These are phyloP conservation scores for Cheirogaleus major DNA, from an alignment of 2,797 vertebrate genomes.

Conservation along the genomic window DNA sequence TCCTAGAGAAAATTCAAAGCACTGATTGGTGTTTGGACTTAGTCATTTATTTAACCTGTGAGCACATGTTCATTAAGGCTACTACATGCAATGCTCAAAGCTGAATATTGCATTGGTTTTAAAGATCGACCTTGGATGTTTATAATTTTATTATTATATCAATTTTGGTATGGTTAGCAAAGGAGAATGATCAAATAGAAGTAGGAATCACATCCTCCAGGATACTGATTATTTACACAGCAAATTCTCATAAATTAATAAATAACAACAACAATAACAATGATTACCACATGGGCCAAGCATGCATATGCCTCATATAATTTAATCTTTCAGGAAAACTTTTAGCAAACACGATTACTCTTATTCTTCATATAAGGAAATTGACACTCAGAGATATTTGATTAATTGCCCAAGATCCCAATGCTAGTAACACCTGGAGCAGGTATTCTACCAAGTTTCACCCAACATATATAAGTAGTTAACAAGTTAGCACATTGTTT, in stretches of 20 bases:
- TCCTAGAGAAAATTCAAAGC: neutral
- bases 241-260: neutral
- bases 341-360: neutral
- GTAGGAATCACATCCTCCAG: neutral
- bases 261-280: neutral
- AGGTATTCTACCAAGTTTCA: neutral
- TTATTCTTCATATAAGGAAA: slow-evolving; percentile 28
- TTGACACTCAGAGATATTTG: neutral
- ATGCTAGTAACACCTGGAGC: neutral
- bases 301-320: neutral
- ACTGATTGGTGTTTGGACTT: neutral
- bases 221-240: neutral
- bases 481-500: neutral
- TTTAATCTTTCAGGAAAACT: slow-evolving; percentile 10
- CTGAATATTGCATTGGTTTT: neutral
- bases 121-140: neutral
- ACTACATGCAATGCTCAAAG: neutral
- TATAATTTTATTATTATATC: neutral
- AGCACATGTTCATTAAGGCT: neutral
- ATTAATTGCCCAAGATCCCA: neutral
- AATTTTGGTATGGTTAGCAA: neutral
- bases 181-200: neutral
- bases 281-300: neutral
- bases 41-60: neutral
- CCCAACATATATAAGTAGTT: neutral